Base-by-base conservation (phyloP, 1,140 invertebrate genomes). In the Cotesia vestalis region DNA sequence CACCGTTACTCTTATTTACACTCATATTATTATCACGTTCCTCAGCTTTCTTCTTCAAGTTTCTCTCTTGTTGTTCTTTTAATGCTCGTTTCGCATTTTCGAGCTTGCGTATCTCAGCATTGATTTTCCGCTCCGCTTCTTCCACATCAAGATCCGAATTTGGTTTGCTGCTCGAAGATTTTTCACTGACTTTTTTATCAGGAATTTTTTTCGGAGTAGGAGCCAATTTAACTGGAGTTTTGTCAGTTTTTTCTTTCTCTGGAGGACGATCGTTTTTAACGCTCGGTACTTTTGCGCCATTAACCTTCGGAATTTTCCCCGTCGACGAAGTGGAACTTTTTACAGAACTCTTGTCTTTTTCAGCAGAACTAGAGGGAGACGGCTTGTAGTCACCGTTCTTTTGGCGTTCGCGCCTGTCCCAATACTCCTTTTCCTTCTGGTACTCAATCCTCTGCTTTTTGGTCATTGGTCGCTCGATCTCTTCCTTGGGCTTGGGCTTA, bases 381-480 rank as follows among this genome's bases (percentile, higher is more conserved):
- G 17, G 69, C n/a, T 51, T 34, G 34, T 27, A 62, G 35, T 76
- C 74, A 20, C 61, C 63, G n/a, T 70, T 71, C 52, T 75, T 66
- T 40, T 73, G 70, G n/a, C 63, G 88, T 81, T 84, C 89, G 83
- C 81, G 91, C 84, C 77, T 78, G 46, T 89, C 87, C 38, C 80
- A 77, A 80, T 84, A 87, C 70, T 90, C 88, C 73, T 87, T 88
- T 76, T 90, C 88, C 73, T 86, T 86, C 77, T 93, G 89, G 79
- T 90, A 90, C 80, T 95, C 93, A 57, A 88, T 88, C 77, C 91
- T 94, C 78, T 96, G 93, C 76, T 91, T 94, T 72, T 94, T 93
- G 0, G 95, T 96, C 88, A 95, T 91, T 5, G 91, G 83, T 63
- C 92, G 86, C 76, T 93, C 92, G 0, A 89, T 84, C 73, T 93